Conservation (phyloP, 2,797 vertebrate genomes). For the Bryconaethiops microstoma region DNA sequence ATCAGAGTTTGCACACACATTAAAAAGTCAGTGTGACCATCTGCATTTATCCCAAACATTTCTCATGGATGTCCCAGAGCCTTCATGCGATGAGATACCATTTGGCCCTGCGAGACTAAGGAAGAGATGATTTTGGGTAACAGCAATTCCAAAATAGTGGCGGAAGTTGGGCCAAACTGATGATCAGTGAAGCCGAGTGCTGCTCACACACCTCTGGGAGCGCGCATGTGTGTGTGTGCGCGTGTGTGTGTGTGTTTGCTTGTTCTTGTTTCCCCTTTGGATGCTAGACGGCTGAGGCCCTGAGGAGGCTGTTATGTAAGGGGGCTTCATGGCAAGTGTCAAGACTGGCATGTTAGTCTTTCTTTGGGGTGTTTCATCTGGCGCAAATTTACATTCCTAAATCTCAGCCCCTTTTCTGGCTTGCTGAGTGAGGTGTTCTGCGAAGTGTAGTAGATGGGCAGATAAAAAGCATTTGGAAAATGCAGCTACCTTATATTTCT, state of each 20-base stretch:
- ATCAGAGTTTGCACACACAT: too few relatives aligned
- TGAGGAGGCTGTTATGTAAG: constrained; percentile 46
- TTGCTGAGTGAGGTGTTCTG: background rate
- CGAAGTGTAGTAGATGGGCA: too few relatives aligned
- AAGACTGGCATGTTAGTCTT: background rate
- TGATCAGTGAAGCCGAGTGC: background rate
- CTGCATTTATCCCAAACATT: too few relatives aligned
- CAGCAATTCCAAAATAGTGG: constrained; percentile 12
- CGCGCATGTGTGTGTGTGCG: constrained; percentile 4
- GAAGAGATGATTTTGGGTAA: constrained; percentile 1
- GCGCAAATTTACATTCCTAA: background rate
- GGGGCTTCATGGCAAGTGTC: constrained; percentile 24
- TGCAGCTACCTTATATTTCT: too few relatives aligned
- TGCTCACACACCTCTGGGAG: constrained; percentile 6
- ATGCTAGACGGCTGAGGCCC: constrained; percentile 26
- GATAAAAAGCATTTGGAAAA: too few relatives aligned
- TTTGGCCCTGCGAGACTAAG: background rate
- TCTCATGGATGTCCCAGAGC: too few relatives aligned
- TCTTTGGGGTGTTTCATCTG: background rate
- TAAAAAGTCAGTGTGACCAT: too few relatives aligned
- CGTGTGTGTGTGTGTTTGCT: constrained; percentile 6
- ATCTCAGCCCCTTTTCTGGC: background rate
- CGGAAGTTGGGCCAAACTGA: background rate
- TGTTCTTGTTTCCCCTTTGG: constrained; percentile 17
- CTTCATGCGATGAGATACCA: too few relatives aligned